These are phyloP conservation scores for Luperina testacea DNA, from an alignment of 2,888 invertebrate species.

Conservation along the genomic window DNA sequence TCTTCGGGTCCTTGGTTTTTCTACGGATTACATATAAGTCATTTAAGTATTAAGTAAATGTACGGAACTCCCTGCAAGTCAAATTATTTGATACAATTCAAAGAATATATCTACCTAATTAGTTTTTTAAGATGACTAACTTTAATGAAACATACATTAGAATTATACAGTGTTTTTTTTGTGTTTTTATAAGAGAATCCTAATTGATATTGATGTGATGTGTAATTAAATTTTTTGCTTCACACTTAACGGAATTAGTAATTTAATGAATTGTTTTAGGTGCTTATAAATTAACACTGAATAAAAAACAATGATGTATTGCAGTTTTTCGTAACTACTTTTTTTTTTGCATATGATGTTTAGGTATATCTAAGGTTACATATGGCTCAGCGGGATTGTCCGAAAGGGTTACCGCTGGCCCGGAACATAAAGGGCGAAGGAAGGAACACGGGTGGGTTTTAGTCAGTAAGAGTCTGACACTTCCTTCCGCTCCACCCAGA, in stretches of 20 bases:
- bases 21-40: not conserved
- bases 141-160: conserved; percentile 50
- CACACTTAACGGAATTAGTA: conserved; percentile 16
- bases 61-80: conserved; percentile 25
- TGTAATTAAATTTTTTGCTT: conserved; percentile 54
- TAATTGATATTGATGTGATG: conserved; percentile 64
- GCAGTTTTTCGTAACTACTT: not conserved
- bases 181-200: conserved; percentile 34
- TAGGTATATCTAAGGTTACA: not conserved
- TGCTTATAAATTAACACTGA: conserved; percentile 1
- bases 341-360: not conserved
- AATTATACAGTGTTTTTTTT: conserved; percentile 19
- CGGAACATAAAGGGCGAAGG: too few species aligned
- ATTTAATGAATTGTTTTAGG: conserved; percentile 28
- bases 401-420: too few species aligned
- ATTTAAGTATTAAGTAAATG: not conserved
- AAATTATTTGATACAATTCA: not conserved
- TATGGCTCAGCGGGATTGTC: not conserved
- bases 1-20: not conserved
- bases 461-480: too few species aligned
- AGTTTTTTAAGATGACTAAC: conserved; percentile 31
- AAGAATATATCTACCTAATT: not conserved
- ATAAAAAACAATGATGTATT: conserved; percentile 6
- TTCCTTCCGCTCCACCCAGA: too few species aligned
- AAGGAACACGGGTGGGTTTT: too few species aligned